A percentile compares a stretch with the other conserved stretches of the same genome.
These are phyloP conservation scores for Leucoraja ocellata DNA, from an alignment of 2,797 vertebrate species.

Conservation along the genomic window DNA sequence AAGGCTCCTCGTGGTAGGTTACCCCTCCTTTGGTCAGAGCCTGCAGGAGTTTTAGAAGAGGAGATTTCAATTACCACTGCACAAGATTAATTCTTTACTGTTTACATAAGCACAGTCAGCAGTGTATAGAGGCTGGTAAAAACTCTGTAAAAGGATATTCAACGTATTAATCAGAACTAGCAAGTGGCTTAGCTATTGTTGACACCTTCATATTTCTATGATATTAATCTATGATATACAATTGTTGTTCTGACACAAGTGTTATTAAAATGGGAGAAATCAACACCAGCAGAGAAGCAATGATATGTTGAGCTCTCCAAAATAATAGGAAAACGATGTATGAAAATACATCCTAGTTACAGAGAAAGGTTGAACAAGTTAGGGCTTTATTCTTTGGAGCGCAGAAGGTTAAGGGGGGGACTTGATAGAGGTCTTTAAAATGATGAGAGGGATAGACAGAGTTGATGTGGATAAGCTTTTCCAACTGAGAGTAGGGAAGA, in stretches of 20 bases:
- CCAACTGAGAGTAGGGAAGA: no score
- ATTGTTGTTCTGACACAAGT: not conserved
- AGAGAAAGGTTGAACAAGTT: no score
- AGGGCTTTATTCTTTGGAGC: no score
- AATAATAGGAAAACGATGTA: not conserved
- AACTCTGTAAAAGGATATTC: not conserved
- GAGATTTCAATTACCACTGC: not conserved
- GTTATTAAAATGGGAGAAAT: not conserved
- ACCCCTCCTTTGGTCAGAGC: slow-evolving; percentile 85
- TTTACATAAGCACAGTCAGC: not conserved
- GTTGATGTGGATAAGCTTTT: no score
- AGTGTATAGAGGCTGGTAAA: not conserved
- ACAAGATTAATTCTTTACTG: slow-evolving; percentile 48
- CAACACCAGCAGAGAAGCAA: not conserved
- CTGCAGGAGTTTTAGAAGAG: slow-evolving; percentile 51
- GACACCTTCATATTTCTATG: not conserved
- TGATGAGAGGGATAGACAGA: no score
- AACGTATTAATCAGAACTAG: not conserved
- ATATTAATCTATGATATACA: not conserved
- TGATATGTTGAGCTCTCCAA: not conserved
- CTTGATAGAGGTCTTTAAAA: no score
- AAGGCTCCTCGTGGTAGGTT: slow-evolving; percentile 84
- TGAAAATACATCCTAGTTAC: not conserved
- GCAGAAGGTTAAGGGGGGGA: no score
- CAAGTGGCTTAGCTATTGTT: not conserved